These are phyloP conservation scores for Ectemnius lituratus DNA, from an alignment of 2,888 invertebrate species.

Conservation along the genomic window DNA sequence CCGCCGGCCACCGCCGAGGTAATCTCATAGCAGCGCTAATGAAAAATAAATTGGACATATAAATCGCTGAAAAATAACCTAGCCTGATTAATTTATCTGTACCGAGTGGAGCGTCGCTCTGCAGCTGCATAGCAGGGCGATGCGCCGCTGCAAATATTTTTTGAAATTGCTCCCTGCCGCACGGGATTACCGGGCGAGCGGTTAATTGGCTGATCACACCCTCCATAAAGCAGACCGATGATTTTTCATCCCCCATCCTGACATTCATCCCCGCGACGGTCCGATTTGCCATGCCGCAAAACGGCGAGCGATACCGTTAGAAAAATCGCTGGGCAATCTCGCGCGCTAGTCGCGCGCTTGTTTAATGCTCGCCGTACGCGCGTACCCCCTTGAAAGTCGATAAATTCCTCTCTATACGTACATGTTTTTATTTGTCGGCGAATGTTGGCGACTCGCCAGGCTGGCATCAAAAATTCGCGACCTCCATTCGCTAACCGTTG, in stretches of 20 bases:
- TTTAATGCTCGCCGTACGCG: no score
- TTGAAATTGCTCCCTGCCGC: slow-evolving; percentile 15
- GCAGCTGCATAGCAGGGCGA: background rate
- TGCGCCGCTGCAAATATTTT: slow-evolving; percentile 8
- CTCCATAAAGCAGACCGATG: slow-evolving; percentile 7
- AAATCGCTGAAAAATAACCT: slow-evolving; percentile 19
- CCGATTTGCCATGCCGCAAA: background rate
- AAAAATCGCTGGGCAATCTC: background rate
- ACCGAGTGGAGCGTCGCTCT: background rate
- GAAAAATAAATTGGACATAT: slow-evolving; percentile 19
- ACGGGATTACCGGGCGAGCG: slow-evolving; percentile 32
- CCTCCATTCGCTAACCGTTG: no score
- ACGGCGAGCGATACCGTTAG: background rate
- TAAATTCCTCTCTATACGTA: no score
- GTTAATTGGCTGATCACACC: slow-evolving; percentile 35
- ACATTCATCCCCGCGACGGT: background rate
- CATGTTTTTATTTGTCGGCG: no score
- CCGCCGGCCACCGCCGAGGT: background rate
- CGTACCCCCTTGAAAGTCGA: no score
- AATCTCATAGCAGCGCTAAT: slow-evolving; percentile 14
- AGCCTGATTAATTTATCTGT: slow-evolving; percentile 18
- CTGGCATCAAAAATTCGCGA: no score
- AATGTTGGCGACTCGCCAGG: no score
- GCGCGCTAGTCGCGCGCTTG: background rate
- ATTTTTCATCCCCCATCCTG: slow-evolving; percentile 2